Conservation (phyloP, 2,888 invertebrate genomes). For the Amorpha juglandis region DNA sequence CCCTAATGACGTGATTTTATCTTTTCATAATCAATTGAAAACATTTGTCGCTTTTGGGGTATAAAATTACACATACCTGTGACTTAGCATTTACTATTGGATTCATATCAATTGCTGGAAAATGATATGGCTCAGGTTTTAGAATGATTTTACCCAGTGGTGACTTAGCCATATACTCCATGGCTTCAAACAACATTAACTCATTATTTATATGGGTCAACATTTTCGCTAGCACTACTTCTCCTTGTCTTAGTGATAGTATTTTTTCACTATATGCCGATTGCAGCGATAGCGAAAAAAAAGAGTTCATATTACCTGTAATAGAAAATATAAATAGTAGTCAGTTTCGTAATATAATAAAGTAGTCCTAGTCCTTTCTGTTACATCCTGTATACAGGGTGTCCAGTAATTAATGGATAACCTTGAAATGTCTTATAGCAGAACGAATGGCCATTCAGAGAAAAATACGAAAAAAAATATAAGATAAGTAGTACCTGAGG, state of each 20-base stretch:
- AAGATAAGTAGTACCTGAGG: no score
- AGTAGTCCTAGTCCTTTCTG: no score
- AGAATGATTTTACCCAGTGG: slow-evolving; percentile 85
- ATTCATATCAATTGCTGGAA: slow-evolving; percentile 44
- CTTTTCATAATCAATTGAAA: no score
- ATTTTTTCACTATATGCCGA: slow-evolving; percentile 69
- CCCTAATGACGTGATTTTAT: no score
- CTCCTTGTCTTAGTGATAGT: slow-evolving; percentile 57
- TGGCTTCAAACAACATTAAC: slow-evolving; percentile 85
- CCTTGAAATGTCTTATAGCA: no score
- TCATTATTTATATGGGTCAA: slow-evolving; percentile 74
- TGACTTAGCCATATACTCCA: slow-evolving; percentile 85
- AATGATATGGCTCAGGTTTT: slow-evolving; percentile 80
- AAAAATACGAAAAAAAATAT: no score
- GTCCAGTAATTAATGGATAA: no score
- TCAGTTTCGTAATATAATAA: no score
- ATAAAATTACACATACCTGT: slow-evolving; percentile 51
- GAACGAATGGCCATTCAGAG: no score
- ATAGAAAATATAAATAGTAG: no score
- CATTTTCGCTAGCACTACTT: slow-evolving; percentile 55
- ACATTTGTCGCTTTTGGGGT: background rate
- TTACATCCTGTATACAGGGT: no score
- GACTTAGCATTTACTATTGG: slow-evolving; percentile 48
- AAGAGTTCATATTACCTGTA: slow-evolving; percentile 68
- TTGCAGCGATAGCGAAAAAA: slow-evolving; percentile 66